Conservation (phyloP, 2,113 vertebrate species). For the Coracopsis vasa region DNA sequence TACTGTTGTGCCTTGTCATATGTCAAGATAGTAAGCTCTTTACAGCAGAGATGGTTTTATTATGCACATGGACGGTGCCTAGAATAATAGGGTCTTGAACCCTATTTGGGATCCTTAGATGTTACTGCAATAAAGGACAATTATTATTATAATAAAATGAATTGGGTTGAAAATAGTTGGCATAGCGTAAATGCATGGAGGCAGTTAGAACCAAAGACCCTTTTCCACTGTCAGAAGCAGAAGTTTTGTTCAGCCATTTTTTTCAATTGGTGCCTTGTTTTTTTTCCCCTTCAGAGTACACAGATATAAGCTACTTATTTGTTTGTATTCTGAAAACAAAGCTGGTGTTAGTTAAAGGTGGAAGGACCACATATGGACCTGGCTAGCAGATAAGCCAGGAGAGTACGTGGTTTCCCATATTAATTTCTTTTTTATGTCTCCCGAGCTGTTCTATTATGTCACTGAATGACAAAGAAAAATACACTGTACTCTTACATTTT, state of each 20-base stretch:
- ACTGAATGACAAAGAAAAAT: slow-evolving; percentile 40
- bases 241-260: slow-evolving; percentile 27
- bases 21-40: slow-evolving; percentile 55
- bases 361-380: background rate
- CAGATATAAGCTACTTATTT: background rate
- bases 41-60: slow-evolving; percentile 43
- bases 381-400: slow-evolving; percentile 10
- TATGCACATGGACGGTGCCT: slow-evolving; percentile 22
- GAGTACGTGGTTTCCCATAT: background rate
- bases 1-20: slow-evolving; percentile 38
- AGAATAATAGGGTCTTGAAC: slow-evolving; percentile 53
- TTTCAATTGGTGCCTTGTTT: background rate
- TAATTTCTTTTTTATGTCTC: slow-evolving; percentile 7
- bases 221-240: background rate
- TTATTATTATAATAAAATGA: slow-evolving; percentile 60
- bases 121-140: slow-evolving; percentile 50
- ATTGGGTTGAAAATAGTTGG: background rate
- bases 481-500: background rate
- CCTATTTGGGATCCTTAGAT: slow-evolving; percentile 36
- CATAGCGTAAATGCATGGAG: background rate
- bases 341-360: background rate
- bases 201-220: background rate
- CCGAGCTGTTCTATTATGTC: background rate
- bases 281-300: background rate
- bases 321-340: slow-evolving; percentile 26